phyloP scores from a whole-genome alignment of 2,113 vertebrate species.

The Nerophis lumbriciformis region DNA sequence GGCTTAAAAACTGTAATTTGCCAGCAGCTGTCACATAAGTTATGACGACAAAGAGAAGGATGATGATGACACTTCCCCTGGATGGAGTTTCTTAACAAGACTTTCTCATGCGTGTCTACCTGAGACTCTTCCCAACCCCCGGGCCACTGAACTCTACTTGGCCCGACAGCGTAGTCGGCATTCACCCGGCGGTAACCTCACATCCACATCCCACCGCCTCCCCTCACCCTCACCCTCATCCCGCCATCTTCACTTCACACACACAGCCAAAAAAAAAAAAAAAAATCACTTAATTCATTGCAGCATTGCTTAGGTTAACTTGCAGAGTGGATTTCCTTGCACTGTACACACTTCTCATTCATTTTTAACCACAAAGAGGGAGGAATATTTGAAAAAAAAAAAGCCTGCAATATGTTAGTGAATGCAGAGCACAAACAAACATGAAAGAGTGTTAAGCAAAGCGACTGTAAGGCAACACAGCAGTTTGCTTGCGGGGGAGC shows the following conservation, averaged over 20 bases:
- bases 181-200: conserved; percentile 4
- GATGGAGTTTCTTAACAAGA: too few relatives aligned
- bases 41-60: neutral
- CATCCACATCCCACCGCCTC: neutral
- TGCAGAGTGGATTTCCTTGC: conserved; percentile 3
- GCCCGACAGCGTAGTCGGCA: neutral
- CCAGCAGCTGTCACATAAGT: neutral
- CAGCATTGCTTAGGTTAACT: neutral
- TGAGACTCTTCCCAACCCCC: neutral
- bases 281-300: neutral
- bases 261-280: neutral
- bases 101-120: conserved; percentile 2
- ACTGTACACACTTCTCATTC: neutral
- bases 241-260: neutral
- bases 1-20: neutral
- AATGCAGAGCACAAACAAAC: conserved; percentile 1
- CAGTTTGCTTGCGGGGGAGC: too few relatives aligned
- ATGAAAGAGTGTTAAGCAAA: neutral
- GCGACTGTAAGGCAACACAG: too few relatives aligned
- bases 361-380: conserved; percentile 2
- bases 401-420: neutral
- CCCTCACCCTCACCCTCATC: neutral
- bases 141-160: conserved; percentile 5
- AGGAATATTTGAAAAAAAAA: neutral
- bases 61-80: conserved; percentile 1